These are phyloP conservation scores for Menidia menidia DNA, from an alignment of 2,797 vertebrate genomes.

Conservation along the genomic window DNA sequence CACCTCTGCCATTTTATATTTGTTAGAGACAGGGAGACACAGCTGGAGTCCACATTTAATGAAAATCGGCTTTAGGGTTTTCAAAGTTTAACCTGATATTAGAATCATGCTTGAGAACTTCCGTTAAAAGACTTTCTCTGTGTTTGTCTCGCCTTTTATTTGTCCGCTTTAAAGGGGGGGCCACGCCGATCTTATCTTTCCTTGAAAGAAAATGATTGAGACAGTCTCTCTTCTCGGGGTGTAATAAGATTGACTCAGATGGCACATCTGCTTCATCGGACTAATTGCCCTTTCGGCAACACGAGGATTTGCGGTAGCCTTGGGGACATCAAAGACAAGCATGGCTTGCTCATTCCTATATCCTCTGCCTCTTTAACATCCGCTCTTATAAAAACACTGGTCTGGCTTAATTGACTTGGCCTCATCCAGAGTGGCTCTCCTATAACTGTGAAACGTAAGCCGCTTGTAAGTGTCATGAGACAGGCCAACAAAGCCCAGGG, in stretches of 20 bases:
- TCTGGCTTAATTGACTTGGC: conserved; percentile 73
- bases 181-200: conserved; percentile 20
- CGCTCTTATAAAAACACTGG: conserved; percentile 57
- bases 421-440: conserved; percentile 56
- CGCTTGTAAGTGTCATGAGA: conserved; percentile 67
- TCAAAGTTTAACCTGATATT: neutral
- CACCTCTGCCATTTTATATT: no score
- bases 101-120: neutral
- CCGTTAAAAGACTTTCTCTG: neutral
- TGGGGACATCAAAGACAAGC: conserved; percentile 64
- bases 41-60: no score
- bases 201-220: conserved; percentile 50
- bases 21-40: no score
- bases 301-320: conserved; percentile 58
- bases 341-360: conserved; percentile 47
- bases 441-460: conserved; percentile 61
- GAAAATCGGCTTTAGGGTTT: neutral
- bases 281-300: conserved; percentile 62
- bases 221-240: conserved; percentile 54
- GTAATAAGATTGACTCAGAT: conserved; percentile 60
- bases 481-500: conserved; percentile 39
- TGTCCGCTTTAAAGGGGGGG: conserved; percentile 7
- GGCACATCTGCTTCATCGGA: conserved; percentile 57
- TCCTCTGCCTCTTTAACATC: conserved; percentile 55
- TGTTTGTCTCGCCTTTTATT: neutral